Evolutionary conservation across 2,113 vertebrate species (phyloP), one percentile per base, ranked within the genome.

Genomic region (Ctenomys sociabilis): DNA sequence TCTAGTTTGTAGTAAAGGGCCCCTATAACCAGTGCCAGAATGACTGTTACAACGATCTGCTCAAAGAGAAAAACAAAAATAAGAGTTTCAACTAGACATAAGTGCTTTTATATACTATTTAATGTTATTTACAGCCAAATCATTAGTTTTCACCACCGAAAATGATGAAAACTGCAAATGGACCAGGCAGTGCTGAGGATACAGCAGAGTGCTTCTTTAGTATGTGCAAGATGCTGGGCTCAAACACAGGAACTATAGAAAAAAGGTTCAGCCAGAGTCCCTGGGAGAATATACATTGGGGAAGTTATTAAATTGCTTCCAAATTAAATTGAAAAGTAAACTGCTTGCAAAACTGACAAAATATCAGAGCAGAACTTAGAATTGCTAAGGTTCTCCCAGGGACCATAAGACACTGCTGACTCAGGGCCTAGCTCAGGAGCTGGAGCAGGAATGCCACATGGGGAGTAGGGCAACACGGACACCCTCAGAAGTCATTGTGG

Each of bases 11-110:
- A 99, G 98, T 99, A 99, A 97, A 99, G 98, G 14, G 98, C 98
- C 21, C 99, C 99, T 4, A 99, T 98, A 35, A 99, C 10, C 78
- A 99, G 96, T 72, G 98, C 99, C 86, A 99, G 98, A 61, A 99
- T 43, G 72, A 97, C 0, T 0, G 99, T 99, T 19, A 99, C 98
- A 11, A 97, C 98, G 0, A 99, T 0, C 99, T 99, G 85, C 94
- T 3, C 35, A 78, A 96, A 95, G 96, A 66, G 61, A 82, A 95
- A 92, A 57, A 91, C 5, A 22, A 91, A 93, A 52, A 94, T 17
- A 11, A 88, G 24, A 35, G 19, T 75, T 90, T 96, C 30, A 82
- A 57, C 92, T 89, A 96, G 40, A 88, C 28, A 11, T 52, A 85
- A 93, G 95, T 80, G 87, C 10, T 35, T 75, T 43, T 45, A 45